Evolutionary conservation across 2,797 vertebrate species (phyloP).

Genomic region (Triplophysa yarkandensis): DNA sequence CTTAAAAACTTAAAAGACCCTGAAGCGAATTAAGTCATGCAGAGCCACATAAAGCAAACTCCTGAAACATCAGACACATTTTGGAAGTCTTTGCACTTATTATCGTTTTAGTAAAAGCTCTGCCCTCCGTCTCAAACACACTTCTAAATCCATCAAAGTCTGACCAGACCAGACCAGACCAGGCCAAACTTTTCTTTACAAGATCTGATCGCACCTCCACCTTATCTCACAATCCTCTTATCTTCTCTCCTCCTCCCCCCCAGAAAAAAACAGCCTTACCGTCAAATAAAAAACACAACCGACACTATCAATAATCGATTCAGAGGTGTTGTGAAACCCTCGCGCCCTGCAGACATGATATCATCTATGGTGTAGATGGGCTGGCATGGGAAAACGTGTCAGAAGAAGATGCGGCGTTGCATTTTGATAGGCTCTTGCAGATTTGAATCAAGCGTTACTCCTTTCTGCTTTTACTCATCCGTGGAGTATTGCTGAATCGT

Average conservation of each 20-base stretch:
- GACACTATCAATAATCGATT: conserved; percentile 36
- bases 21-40: neutral
- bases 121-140: conserved; percentile 9
- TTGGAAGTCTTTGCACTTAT: neutral
- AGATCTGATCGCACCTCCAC: conserved; percentile 35
- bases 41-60: neutral
- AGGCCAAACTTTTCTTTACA: conserved; percentile 30
- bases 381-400: conserved; percentile 2
- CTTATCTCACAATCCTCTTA: neutral
- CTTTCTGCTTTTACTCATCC: neutral
- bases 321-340: neutral
- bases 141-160: conserved; percentile 49
- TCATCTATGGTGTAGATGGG: conserved; percentile 8
- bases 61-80: neutral
- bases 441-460: neutral
- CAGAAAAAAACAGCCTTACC: conserved; percentile 10
- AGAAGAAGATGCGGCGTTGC: conserved; percentile 6
- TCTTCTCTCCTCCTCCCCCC: neutral
- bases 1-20: neutral
- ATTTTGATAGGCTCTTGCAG: neutral
- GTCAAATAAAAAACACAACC: conserved; percentile 43
- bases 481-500: neutral
- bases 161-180: conserved; percentile 43
- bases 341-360: conserved; percentile 4
- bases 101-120: conserved; percentile 35